phyloP scores from a whole-genome alignment of 1,140 invertebrate genomes.

The Aphidius ervi region DNA sequence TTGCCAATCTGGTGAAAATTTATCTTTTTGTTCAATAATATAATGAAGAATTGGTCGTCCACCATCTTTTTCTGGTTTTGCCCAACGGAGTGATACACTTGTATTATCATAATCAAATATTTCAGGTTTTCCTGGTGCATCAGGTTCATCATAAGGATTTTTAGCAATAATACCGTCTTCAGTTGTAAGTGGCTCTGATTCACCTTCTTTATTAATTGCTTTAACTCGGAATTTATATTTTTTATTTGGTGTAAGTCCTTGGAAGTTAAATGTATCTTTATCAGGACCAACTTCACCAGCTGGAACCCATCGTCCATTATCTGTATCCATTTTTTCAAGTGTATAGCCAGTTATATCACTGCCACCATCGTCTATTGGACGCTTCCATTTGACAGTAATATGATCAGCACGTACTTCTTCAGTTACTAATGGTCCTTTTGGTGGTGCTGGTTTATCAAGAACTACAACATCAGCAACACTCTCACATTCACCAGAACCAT shows the following conservation, averaged over 20 bases:
- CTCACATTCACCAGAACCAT: constrained; percentile 80
- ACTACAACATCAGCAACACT: constrained; percentile 83
- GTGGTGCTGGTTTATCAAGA: constrained; percentile 80
- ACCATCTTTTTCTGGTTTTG: constrained; percentile 82
- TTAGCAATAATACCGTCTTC: constrained; percentile 84
- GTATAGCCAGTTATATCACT: constrained; percentile 91
- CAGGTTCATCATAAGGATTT: constrained; percentile 93
- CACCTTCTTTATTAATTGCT: constrained; percentile 97
- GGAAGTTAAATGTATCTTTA: constrained; percentile 78
- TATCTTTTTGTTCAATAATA: constrained; percentile 94
- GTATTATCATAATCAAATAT: constrained; percentile 93
- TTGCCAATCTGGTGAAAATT: constrained; percentile 83
- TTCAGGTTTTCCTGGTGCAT: constrained; percentile 82
- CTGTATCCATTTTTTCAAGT: constrained; percentile 94
- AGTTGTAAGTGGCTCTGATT: constrained; percentile 92
- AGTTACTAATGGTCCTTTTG: constrained; percentile 79
- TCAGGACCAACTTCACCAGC: constrained; percentile 85
- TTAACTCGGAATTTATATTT: constrained; percentile 98
- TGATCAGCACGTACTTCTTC: constrained; percentile 86
- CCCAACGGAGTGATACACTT: constrained; percentile 86
- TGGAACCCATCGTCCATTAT: constrained; percentile 87
- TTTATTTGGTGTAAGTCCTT: constrained; percentile 92
- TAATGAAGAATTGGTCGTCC: constrained; percentile 94
- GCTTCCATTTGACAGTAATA: constrained; percentile 92
- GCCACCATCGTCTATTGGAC: constrained; percentile 91